phyloP scores from a whole-genome alignment of 1,140 invertebrate species.

The Drosophila pseudoananassae region DNA sequence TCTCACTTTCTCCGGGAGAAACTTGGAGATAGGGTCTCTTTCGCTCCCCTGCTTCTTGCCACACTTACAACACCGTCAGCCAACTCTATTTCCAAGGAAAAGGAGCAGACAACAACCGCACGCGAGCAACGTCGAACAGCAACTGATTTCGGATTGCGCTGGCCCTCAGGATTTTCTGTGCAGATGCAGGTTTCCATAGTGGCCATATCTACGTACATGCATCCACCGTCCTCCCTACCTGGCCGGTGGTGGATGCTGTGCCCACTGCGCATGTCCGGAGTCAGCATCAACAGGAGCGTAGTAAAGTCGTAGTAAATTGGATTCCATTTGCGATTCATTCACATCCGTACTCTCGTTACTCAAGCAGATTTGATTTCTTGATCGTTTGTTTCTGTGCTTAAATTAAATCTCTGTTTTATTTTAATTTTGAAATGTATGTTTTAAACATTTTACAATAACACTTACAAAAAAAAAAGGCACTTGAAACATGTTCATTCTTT shows the following conservation, averaged over 20 bases:
- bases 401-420: not conserved
- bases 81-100: slow-evolving; percentile 28
- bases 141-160: slow-evolving; percentile 79
- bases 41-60: slow-evolving; percentile 17
- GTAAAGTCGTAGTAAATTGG: slow-evolving; percentile 74
- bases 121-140: slow-evolving; percentile 81
- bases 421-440: not conserved
- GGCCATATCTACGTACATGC: slow-evolving; percentile 5
- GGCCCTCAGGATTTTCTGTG: slow-evolving; percentile 46
- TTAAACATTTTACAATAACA: not conserved
- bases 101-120: slow-evolving; percentile 74
- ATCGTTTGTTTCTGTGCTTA: slow-evolving; percentile 5
- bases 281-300: slow-evolving; percentile 48
- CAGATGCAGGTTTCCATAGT: slow-evolving; percentile 54
- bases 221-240: slow-evolving; percentile 15
- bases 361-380: slow-evolving; percentile 4
- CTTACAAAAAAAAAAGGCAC: too few relatives aligned
- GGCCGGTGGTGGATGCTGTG: slow-evolving; percentile 62
- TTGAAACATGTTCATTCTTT: too few relatives aligned
- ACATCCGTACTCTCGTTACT: slow-evolving; percentile 14
- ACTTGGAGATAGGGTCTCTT: slow-evolving; percentile 11
- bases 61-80: slow-evolving; percentile 21
- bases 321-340: slow-evolving; percentile 71
- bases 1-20: slow-evolving; percentile 15
- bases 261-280: slow-evolving; percentile 56